Evolutionary conservation across 2,888 invertebrate genomes (phyloP).

Genomic region (Cremastinae sp.): DNA sequence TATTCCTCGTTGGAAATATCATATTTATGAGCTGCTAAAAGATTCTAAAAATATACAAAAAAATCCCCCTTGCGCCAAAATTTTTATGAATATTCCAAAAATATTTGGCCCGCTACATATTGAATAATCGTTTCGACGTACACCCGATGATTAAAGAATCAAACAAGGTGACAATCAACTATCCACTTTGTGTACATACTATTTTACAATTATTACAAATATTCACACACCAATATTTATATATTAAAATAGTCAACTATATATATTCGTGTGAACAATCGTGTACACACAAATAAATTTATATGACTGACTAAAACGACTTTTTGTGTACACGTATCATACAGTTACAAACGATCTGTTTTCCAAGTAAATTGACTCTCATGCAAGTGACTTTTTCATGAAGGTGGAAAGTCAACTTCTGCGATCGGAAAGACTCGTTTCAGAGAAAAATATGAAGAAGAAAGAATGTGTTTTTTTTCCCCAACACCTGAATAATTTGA

Average conservation of each 20-base stretch:
- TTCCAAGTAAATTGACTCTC: too few species aligned
- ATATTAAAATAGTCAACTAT: background rate
- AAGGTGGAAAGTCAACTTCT: too few species aligned
- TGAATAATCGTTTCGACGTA: slow-evolving; percentile 68
- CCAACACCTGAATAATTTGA: too few species aligned
- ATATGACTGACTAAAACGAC: too few species aligned
- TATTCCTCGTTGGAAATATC: background rate
- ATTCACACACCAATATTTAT: slow-evolving; percentile 16
- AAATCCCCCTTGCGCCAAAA: slow-evolving; percentile 6
- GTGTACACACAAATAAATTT: background rate
- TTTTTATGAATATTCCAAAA: slow-evolving; percentile 69
- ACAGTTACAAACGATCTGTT: too few species aligned
- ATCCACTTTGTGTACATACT: slow-evolving; percentile 77
- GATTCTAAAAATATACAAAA: too few species aligned
- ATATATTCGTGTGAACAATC: background rate
- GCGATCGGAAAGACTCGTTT: too few species aligned
- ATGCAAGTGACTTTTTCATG: too few species aligned
- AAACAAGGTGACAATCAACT: slow-evolving; percentile 79
- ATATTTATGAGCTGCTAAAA: background rate
- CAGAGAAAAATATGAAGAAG: too few species aligned
- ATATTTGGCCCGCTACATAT: slow-evolving; percentile 78
- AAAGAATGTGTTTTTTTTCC: too few species aligned
- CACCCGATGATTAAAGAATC: slow-evolving; percentile 79
- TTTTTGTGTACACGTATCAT: too few species aligned
- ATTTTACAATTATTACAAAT: slow-evolving; percentile 69